Evolutionary conservation across 23 tunicate species (phyloP), one percentile per base, ranked within the genome.

Genomic region (Aplidium turbinatum): DNA sequence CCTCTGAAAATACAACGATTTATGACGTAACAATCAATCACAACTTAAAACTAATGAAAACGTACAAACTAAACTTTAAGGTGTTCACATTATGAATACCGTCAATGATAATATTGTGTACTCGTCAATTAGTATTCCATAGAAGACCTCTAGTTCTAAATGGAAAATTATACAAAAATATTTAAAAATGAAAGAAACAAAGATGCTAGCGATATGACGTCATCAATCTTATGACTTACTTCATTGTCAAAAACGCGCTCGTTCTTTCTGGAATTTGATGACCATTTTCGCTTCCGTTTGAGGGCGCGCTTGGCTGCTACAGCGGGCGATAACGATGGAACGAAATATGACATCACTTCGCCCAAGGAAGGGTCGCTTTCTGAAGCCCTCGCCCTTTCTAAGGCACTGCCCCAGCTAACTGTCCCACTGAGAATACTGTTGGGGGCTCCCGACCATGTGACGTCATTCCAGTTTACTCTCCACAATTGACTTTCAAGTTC

Each of bases 381-480:
- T 18, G 67, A 58, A 27, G n/a, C n/a, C n/a, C n/a, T n/a, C n/a
- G n/a, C n/a, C n/a, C n/a, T n/a, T n/a, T n/a, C n/a, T n/a, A n/a
- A n/a, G n/a, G n/a, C n/a, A n/a, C n/a, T 71, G 65, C 53, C 67
- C 4, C 76, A 73, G 32, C 70, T 54, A 35, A 81, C 19, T 31
- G 58, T 76, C 7, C 87, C 87, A 28, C 87, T 79, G 1, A 81
- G 58, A 4, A 70, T 68, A 35, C 68, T 81, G 52, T 78, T 78
- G 34, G 87, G 79, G 4, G 72, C 16, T 31, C 57, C 78, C 0
- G 85, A 74, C 77, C 96, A 83, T 18, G 87, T 88, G 48, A 88
- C 67, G 60, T 88, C 96, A 39, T 71, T 60, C 96, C 96, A 88
- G 75, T 78, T 72, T 40, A 88, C 87, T 68, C 81, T 76, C 96